These are phyloP conservation scores for Ypsolopha scabrella DNA, from an alignment of 2,888 invertebrate species.

Conservation along the genomic window DNA sequence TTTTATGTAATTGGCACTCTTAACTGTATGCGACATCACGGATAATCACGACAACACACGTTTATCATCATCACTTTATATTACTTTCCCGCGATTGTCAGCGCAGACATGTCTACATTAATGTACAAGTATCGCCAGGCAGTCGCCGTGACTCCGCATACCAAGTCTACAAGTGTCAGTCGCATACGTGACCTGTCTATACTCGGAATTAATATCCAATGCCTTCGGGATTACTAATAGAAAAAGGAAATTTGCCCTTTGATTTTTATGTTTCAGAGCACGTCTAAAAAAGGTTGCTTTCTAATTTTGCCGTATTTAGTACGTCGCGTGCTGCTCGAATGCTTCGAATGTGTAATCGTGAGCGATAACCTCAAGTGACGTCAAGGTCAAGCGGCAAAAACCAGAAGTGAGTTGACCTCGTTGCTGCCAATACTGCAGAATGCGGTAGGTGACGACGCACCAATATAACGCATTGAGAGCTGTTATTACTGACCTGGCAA, in stretches of 20 bases:
- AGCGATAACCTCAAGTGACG: conserved; percentile 38
- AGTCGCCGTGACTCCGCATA: no score
- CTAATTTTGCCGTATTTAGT: no score
- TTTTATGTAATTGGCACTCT: conserved; percentile 31
- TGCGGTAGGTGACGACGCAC: conserved; percentile 22
- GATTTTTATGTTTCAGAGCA: conserved; percentile 28
- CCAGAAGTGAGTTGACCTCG: conserved; percentile 49
- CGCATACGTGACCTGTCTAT: no score
- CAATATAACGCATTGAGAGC: neutral
- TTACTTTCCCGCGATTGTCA: neutral
- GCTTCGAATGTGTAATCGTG: conserved; percentile 40
- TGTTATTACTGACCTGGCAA: neutral
- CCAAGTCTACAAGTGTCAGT: no score
- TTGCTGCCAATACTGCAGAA: conserved; percentile 42
- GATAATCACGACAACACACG: conserved; percentile 9
- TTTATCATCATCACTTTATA: conserved; percentile 7
- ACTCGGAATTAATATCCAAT: no score
- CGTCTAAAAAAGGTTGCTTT: conserved; percentile 55
- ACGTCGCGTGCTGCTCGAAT: conserved; percentile 25
- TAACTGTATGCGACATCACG: conserved; percentile 6
- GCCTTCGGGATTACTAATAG: neutral
- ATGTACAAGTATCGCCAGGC: no score
- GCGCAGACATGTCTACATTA: neutral
- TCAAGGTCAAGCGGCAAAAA: conserved; percentile 51
- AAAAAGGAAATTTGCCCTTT: neutral